phyloP scores from a whole-genome alignment of 2,888 invertebrate genomes.

The Pseudococcus jackbeardsleyi region DNA sequence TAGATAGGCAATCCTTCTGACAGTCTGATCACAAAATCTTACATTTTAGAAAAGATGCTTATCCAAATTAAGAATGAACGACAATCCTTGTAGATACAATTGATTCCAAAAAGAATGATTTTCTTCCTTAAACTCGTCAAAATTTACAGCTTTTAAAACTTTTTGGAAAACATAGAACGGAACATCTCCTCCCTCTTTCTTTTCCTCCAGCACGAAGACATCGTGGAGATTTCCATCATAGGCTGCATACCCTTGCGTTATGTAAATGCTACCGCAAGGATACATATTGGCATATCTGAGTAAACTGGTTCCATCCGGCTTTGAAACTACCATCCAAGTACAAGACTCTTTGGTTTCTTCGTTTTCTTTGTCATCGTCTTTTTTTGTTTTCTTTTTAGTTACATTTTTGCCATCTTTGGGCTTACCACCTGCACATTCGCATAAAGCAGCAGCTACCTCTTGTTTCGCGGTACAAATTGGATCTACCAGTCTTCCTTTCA shows the following conservation, averaged over 20 bases:
- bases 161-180: background rate
- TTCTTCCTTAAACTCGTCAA: background rate
- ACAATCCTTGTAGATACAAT: background rate
- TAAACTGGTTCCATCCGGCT: background rate
- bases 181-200: background rate
- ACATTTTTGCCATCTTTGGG: no score
- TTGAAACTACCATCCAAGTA: background rate
- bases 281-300: background rate
- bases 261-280: background rate
- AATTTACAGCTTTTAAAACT: background rate
- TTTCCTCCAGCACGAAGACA: slow-evolving; percentile 15
- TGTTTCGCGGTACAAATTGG: slow-evolving; percentile 11
- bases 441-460: background rate
- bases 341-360: background rate
- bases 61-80: background rate
- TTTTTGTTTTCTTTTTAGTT: background rate
- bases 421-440: background rate
- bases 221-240: background rate
- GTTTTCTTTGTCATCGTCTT: background rate
- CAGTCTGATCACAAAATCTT: background rate
- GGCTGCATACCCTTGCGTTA: slow-evolving; percentile 30
- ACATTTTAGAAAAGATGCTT: background rate
- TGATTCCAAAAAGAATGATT: background rate
- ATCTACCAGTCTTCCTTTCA: slow-evolving; percentile 33
- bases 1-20: background rate